Evolutionary conservation across 2,113 vertebrate genomes (phyloP), one percentile per base, ranked within the genome.

Genomic region (Scomber colias): DNA sequence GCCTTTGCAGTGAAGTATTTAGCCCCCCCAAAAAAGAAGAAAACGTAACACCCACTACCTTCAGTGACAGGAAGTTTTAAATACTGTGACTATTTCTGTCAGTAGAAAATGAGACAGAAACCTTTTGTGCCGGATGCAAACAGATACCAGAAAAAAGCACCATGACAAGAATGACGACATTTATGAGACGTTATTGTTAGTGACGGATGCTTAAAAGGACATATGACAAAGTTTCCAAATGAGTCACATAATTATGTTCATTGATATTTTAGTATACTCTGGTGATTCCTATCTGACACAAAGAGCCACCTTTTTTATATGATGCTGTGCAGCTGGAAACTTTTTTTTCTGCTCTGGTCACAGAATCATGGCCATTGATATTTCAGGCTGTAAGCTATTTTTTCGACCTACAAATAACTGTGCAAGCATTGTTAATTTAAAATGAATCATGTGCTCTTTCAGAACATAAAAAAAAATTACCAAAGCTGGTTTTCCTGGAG

Each of bases 401-500:
- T 27, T 27, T 7, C 11, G 21, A 24, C 30, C 17, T 5, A 31
- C 17, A 21, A 71, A 51, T 60, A 21, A 46, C 46, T 49, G 17
- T 55, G 15, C 48, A 10, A 21, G 64, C 40, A 45, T 55, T 57
- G 4, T 31, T 67, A 11, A 64, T 1, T 63, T 83, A 8, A 49
- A 31, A 63, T 49, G 14, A 54, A 57, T 74, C 21, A n/a, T 16
- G 6, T 46, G 27, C 64, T 27, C 24, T 5, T 49, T 61, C 21
- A 56, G 21, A 48, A 46, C 24, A 59, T 31, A 51, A 9, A 40
- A 40, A 50, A 51, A 77, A 64, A 73, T 35, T 2, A 56, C 71
- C 72, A 79, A 74, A 79, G 71, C 59, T 30, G 64, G 3, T 79
- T 71, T 73, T 68, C 0, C 44, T 63, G 19, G 10, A 61, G 2